Evolutionary conservation across 2,113 vertebrate genomes (phyloP), one percentile per base, ranked within the genome.

Genomic region (Periophthalmus modestus): DNA sequence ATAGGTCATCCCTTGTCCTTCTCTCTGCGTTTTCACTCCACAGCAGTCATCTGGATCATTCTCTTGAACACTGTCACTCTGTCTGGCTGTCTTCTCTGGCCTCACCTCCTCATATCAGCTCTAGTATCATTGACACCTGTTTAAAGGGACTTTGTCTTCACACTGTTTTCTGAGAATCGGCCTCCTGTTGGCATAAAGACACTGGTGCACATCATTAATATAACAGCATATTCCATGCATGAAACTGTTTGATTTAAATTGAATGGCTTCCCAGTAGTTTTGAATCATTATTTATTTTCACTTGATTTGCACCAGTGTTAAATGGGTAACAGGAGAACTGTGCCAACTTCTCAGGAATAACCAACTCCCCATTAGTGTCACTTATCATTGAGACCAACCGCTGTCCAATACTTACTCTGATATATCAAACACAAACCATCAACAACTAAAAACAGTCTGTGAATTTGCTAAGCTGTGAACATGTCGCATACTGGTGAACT

Each of bases 81-180:
- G 74, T 90, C 91, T 88, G 48, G 84, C 81, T 89, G 87, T 88
- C 90, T 92, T 91, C 80, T 58, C 73, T 77, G 79, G 85, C 87
- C 73, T 78, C 73, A 73, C 74, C 33, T 78, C 71, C 55, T 82
- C 73, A 66, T 76, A 66, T 47, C 55, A 23, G 18, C 66, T 50
- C 61, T 52, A 33, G 71, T 63, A 54, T 57, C 50, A 68, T 58
- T 43, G 18, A 28, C 7, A 28, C 43, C 34, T 43, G 39, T 81
- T 66, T 43, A 55, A 54, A 71, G 54, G 34, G 43, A 72, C 39
- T 80, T 50, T 34, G 3, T 75, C 77, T 75, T 68, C 50, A n/a
- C 28, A 23, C 36, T 7, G n/a, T 73, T 78, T 70, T 65, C 66
- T 74, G 74, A 75, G 63, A 79, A 77, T 54, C 24, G 6, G 63